phyloP scores from a whole-genome alignment of 2,797 vertebrate species.

The Aulostomus chinensis region DNA sequence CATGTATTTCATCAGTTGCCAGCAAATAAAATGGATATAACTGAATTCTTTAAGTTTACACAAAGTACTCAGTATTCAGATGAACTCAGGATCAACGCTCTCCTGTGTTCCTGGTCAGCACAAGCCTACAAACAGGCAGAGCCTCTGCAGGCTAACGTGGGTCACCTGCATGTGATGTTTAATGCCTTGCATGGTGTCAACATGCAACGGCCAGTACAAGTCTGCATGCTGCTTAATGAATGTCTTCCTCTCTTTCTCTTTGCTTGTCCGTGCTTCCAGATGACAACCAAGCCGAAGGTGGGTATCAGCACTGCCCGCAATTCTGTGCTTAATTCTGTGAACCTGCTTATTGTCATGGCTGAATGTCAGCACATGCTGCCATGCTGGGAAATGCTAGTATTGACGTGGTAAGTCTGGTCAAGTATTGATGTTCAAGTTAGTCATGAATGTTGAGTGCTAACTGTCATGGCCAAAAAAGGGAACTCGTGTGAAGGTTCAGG shows the following conservation, averaged over 20 bases:
- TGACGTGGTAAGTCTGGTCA: slow-evolving; percentile 52
- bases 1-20: too few relatives aligned
- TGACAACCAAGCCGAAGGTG: slow-evolving; percentile 96
- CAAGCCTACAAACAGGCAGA: neutral
- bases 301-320: slow-evolving; percentile 81
- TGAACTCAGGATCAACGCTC: too few relatives aligned
- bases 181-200: slow-evolving; percentile 94
- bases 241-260: slow-evolving; percentile 98
- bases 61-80: neutral
- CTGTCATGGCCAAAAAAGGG: too few relatives aligned
- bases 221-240: slow-evolving; percentile 99
- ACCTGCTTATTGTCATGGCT: slow-evolving; percentile 47
- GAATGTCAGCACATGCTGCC: slow-evolving; percentile 22
- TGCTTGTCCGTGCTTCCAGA: slow-evolving; percentile 97
- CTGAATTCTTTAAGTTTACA: too few relatives aligned
- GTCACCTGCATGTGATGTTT: slow-evolving; percentile 97
- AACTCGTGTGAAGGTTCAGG: too few relatives aligned
- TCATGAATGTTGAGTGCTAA: too few relatives aligned
- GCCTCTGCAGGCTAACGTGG: slow-evolving; percentile 26
- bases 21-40: too few relatives aligned
- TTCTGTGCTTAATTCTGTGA: slow-evolving; percentile 61
- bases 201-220: slow-evolving; percentile 95
- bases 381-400: slow-evolving; percentile 1
- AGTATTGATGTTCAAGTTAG: neutral
- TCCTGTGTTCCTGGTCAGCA: too few relatives aligned